These are phyloP conservation scores for Coregonus clupeaformis DNA, from an alignment of 2,113 vertebrate genomes.

Conservation along the genomic window DNA sequence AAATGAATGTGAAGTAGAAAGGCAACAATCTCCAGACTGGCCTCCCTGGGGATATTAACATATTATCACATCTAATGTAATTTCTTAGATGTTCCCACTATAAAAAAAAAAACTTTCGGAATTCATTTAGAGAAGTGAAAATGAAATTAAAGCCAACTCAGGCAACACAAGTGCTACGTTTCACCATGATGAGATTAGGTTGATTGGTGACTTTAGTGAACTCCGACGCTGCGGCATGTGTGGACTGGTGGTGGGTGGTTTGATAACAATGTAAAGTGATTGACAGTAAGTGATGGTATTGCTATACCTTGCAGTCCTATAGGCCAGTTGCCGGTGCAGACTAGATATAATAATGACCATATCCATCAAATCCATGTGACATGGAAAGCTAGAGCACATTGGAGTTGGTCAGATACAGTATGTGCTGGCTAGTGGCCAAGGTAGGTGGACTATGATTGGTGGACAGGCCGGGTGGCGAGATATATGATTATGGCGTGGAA, in stretches of 20 bases:
- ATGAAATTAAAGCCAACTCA: conserved; percentile 57
- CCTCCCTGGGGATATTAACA: conserved; percentile 41
- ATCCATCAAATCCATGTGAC: not conserved
- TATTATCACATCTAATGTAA: conserved; percentile 57
- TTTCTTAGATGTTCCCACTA: conserved; percentile 53
- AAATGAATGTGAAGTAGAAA: conserved; percentile 42
- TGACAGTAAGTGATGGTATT: too few relatives aligned
- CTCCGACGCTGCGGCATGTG: not conserved
- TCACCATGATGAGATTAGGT: conserved; percentile 2
- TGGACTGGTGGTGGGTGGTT: not conserved
- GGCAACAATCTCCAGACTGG: conserved; percentile 38
- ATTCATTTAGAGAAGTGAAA: conserved; percentile 63
- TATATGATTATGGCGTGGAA: not conserved
- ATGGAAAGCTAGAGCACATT: not conserved
- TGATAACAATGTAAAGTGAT: too few relatives aligned
- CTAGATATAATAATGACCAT: too few relatives aligned
- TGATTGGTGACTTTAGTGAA: not conserved
- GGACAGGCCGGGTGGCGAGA: conserved; percentile 2
- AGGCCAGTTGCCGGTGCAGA: too few relatives aligned
- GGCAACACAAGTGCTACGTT: not conserved
- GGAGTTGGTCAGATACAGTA: not conserved
- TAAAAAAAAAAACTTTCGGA: conserved; percentile 30
- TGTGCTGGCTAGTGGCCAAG: conserved; percentile 1
- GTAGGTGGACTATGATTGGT: conserved; percentile 2
- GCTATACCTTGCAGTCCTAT: too few relatives aligned